Evolutionary conservation across 2,888 invertebrate genomes (phyloP), one percentile per base, ranked within the genome.

Genomic region (Anoplius nigerrimus): DNA sequence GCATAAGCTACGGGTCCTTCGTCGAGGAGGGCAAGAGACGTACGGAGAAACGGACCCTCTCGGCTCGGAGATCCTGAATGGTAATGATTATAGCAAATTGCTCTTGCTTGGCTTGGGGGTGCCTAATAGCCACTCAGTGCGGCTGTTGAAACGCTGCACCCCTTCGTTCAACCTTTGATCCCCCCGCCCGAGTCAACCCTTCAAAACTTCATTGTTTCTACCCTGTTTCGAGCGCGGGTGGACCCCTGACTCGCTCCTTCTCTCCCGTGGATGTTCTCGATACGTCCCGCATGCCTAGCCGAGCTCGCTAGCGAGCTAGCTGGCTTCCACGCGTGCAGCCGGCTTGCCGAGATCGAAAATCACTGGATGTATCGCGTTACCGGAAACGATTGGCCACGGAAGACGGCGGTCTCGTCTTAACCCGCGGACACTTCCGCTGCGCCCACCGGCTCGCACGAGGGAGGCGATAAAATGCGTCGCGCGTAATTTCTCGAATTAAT

Each of bases 121-220:
- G 84, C 82, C 83, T 87, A 87, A 87, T 86, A 87, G 86, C 87
- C 86, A 87, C 87, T 87, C 86, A 83, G 82, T 85, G 80, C 82
- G 84, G 82, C 82, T 84, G 82, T 85, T 86, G 82, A 85, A 82
- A 82, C 79, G 81, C 48, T 78, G 78, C 83, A 81, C 82, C 86
- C 86, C 86, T 86, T 82, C 78, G 79, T 76, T 77, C 84, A 81
- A 84, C 85, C 86, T 87, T 87, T 87, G 87, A 87, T 87, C 86
- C 87, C 86, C 82, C 83, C 80, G 80, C 80, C 79, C 81, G 78
- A 85, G 83, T 83, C 83, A 85, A 84, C 83, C 83, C 83, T 84
- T 84, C 75, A 80, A 75, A 81, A 81, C 78, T 78, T 80, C 83
- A 84, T 85, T 85, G 85, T 85, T 85, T 84, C 82, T 73, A 78